Evolutionary conservation across 2,888 invertebrate genomes (phyloP).

Genomic region (Lithophane socia): DNA sequence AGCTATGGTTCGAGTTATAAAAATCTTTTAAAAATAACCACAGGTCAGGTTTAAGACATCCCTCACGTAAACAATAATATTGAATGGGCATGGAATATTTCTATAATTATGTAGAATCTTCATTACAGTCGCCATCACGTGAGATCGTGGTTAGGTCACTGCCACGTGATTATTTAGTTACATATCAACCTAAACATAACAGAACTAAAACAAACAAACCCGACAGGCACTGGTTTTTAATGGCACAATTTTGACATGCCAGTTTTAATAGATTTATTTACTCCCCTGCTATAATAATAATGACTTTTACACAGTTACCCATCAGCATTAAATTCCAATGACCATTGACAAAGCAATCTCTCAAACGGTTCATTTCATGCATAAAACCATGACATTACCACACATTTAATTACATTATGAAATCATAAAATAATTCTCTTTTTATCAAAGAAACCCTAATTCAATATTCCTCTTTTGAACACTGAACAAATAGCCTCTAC

Average conservation of each 20-base stretch:
- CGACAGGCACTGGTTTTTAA: not conserved
- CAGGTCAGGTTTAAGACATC: not conserved
- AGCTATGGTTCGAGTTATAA: not conserved
- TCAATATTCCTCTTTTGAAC: constrained; percentile 24
- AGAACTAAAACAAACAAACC: constrained; percentile 8
- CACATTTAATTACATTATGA: constrained; percentile 17
- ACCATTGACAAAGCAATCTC: not conserved
- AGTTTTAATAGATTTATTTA: constrained; percentile 1
- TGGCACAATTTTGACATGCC: not conserved
- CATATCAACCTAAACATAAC: not conserved
- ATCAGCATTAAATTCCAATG: not conserved
- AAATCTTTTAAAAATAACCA: constrained; percentile 12
- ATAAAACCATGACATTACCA: not conserved
- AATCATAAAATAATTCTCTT: constrained; percentile 4
- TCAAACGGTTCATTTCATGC: not conserved
- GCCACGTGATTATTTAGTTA: not conserved
- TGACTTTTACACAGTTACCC: not conserved
- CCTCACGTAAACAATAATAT: not conserved
- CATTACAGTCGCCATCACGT: not conserved
- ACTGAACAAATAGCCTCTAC: constrained; percentile 10
- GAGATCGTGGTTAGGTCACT: not conserved
- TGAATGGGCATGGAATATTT: not conserved
- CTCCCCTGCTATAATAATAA: not conserved
- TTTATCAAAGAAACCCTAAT: constrained; percentile 27
- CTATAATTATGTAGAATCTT: not conserved